Conservation (phyloP, 2,113 vertebrate genomes). For the Trematocara nigrifrons region DNA sequence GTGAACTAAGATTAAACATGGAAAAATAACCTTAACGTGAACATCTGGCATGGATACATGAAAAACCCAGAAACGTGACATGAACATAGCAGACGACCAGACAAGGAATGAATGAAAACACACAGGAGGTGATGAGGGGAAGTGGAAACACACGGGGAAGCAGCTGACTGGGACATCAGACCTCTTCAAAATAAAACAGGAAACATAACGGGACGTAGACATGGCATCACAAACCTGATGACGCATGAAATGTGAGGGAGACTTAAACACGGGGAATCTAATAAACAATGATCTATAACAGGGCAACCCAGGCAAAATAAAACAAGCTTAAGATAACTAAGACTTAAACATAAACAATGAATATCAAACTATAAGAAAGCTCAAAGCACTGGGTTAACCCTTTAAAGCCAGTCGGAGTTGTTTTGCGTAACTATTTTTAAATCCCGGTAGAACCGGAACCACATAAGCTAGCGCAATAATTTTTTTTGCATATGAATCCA, state of each 20-base stretch:
- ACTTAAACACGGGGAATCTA: neutral
- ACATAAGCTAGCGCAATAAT: too few species aligned
- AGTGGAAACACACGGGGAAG: neutral
- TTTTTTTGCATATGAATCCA: too few species aligned
- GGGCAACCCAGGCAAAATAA: neutral
- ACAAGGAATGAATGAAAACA: neutral
- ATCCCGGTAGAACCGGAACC: too few species aligned
- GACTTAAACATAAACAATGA: neutral
- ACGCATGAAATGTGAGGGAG: neutral
- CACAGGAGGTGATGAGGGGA: neutral
- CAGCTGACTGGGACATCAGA: neutral
- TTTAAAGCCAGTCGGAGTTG: too few species aligned
- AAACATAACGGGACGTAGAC: accelerated
- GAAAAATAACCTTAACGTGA: accelerated
- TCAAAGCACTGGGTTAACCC: neutral
- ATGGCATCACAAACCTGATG: accelerated
- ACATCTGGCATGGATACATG: accelerated
- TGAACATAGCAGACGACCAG: neutral
- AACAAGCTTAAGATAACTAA: neutral
- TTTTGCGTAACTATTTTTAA: too few species aligned
- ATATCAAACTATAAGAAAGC: neutral
- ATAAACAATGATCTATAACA: neutral
- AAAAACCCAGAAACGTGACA: neutral
- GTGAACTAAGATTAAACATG: neutral
- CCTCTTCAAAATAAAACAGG: neutral